Evolutionary conservation across 2,797 vertebrate species (phyloP).

Genomic region (Phrynocephalus vlangalii): DNA sequence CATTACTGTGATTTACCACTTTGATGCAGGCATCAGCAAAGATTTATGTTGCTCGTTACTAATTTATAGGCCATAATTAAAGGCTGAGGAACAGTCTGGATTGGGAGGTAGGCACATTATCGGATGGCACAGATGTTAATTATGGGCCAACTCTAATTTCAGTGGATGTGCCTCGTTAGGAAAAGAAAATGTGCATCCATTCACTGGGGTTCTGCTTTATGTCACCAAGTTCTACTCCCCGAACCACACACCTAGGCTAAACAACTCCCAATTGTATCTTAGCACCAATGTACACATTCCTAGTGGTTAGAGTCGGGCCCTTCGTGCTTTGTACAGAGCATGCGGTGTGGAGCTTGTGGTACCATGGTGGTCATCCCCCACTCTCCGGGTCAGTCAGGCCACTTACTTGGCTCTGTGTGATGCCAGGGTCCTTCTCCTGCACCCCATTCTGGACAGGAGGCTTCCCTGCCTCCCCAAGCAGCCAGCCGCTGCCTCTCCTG

Average conservation of each 20-base stretch:
- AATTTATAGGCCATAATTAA: constrained; percentile 71
- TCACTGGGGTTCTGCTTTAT: neutral
- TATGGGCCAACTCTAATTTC: constrained; percentile 47
- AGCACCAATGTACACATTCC: neutral
- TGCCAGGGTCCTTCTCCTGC: too few relatives aligned
- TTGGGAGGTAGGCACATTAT: constrained; percentile 59
- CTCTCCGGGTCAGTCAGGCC: too few relatives aligned
- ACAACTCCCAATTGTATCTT: neutral
- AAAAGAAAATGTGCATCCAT: neutral
- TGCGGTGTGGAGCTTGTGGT: too few relatives aligned
- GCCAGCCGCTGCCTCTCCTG: too few relatives aligned
- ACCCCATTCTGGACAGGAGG: too few relatives aligned
- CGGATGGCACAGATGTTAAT: constrained; percentile 69
- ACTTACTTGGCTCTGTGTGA: too few relatives aligned
- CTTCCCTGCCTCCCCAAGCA: too few relatives aligned
- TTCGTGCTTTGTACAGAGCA: too few relatives aligned
- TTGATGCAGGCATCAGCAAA: constrained; percentile 61
- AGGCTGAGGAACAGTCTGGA: constrained; percentile 65
- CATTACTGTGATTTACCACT: constrained; percentile 70
- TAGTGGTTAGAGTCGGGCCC: too few relatives aligned
- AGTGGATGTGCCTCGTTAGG: neutral
- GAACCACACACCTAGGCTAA: neutral
- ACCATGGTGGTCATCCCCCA: too few relatives aligned
- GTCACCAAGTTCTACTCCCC: neutral
- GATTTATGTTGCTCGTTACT: constrained; percentile 68